These are phyloP conservation scores for Heliocidaris tuberculata DNA, from an alignment of 35 echinoderm and acorn worm species.

Conservation along the genomic window DNA sequence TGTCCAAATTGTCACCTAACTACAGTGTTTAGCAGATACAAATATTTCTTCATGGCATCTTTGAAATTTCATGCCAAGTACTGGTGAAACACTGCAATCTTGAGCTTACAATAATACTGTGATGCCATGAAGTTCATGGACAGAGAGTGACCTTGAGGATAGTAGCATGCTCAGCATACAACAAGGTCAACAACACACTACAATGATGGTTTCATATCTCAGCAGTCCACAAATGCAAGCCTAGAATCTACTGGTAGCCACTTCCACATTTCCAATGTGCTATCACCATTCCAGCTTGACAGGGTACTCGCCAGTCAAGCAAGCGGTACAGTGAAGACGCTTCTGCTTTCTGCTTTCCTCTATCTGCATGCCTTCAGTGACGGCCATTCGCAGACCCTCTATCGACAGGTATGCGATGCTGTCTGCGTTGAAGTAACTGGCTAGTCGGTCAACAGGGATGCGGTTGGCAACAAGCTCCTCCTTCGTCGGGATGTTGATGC, in stretches of 20 bases:
- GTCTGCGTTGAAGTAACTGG: constrained; percentile 83
- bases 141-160: not conserved
- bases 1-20: not conserved
- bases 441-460: constrained; percentile 60
- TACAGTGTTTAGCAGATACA: not conserved
- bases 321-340: constrained; percentile 83
- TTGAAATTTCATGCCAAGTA: not conserved
- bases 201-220: not conserved
- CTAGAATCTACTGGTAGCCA: not conserved
- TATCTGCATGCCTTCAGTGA: constrained; percentile 82
- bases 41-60: not conserved
- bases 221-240: not conserved
- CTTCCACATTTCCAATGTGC: not conserved
- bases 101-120: not conserved
- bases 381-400: constrained; percentile 73
- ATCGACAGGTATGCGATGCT: constrained; percentile 90
- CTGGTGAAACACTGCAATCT: not conserved
- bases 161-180: not conserved
- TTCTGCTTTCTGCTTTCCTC: constrained; percentile 48
- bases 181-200: not conserved
- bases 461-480: constrained; percentile 93
- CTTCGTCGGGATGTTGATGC: constrained; percentile 98
- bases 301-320: constrained; percentile 87
- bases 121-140: not conserved
- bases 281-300: constrained; percentile 87